These are phyloP conservation scores for Trichosurus vulpecula DNA, from an alignment of 2,797 vertebrate genomes.

Conservation along the genomic window DNA sequence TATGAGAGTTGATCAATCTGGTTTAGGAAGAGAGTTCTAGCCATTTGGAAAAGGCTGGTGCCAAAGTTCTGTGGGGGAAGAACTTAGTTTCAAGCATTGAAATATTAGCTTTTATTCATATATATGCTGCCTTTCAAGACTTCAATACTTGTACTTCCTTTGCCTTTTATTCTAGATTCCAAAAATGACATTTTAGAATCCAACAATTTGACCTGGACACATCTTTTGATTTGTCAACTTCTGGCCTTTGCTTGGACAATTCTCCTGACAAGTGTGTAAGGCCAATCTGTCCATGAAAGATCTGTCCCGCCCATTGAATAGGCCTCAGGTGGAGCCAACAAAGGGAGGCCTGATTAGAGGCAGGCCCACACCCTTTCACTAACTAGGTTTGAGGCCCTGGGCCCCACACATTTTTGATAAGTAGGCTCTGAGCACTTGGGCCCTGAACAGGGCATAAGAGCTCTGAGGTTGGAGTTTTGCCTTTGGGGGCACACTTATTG, in stretches of 20 bases:
- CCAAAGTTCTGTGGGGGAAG: not conserved
- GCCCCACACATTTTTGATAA: too few relatives aligned
- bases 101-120: not conserved
- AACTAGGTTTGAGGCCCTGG: too few relatives aligned
- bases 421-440: too few relatives aligned
- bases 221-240: not conserved
- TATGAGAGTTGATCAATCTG: not conserved
- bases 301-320: too few relatives aligned
- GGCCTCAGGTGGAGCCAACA: too few relatives aligned
- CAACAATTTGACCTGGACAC: not conserved
- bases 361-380: too few relatives aligned
- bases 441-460: too few relatives aligned
- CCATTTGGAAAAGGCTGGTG: not conserved
- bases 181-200: not conserved
- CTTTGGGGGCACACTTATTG: too few relatives aligned
- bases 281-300: too few relatives aligned
- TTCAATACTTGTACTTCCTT: not conserved
- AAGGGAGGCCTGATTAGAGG: too few relatives aligned
- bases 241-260: not conserved
- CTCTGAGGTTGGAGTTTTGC: too few relatives aligned
- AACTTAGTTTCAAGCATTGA: slow-evolving; percentile 3
- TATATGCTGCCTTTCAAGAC: not conserved
- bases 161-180: not conserved
- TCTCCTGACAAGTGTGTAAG: not conserved
- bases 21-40: not conserved